These are phyloP conservation scores for Choloepus didactylus DNA, from an alignment of 2,797 vertebrate genomes.

Conservation along the genomic window DNA sequence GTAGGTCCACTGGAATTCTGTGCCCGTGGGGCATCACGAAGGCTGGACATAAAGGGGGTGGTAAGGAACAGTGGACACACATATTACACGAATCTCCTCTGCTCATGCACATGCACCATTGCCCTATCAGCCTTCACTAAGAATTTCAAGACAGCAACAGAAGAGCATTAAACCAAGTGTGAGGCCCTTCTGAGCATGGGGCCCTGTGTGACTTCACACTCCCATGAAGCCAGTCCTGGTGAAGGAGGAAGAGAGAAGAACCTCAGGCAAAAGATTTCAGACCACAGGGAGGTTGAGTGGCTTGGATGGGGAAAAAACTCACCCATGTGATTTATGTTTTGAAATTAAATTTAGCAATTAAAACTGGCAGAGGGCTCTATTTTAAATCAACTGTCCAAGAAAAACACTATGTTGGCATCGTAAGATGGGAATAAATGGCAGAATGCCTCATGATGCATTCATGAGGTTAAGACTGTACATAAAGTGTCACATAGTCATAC, in stretches of 20 bases:
- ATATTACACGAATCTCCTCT: background rate
- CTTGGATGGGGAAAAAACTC: background rate
- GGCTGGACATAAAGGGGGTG: background rate
- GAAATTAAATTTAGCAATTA: background rate
- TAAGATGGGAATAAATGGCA: background rate
- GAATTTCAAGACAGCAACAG: background rate
- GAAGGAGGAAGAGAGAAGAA: background rate
- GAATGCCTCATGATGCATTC: background rate
- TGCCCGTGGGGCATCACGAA: accelerated
- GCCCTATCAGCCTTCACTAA: background rate
- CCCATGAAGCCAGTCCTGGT: background rate
- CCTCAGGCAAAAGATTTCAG: background rate
- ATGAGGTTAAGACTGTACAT: background rate
- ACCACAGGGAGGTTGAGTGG: background rate
- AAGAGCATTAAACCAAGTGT: background rate
- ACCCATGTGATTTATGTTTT: background rate
- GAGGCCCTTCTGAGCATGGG: background rate
- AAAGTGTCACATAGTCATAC: background rate
- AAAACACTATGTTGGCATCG: background rate
- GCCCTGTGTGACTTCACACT: background rate
- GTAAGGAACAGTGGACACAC: background rate
- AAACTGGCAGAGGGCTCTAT: background rate
- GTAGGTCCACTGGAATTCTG: background rate
- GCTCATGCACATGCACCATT: background rate
- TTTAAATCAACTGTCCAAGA: background rate